Conservation (phyloP, 1,140 invertebrate species). For the Drosophila pectinifera region DNA sequence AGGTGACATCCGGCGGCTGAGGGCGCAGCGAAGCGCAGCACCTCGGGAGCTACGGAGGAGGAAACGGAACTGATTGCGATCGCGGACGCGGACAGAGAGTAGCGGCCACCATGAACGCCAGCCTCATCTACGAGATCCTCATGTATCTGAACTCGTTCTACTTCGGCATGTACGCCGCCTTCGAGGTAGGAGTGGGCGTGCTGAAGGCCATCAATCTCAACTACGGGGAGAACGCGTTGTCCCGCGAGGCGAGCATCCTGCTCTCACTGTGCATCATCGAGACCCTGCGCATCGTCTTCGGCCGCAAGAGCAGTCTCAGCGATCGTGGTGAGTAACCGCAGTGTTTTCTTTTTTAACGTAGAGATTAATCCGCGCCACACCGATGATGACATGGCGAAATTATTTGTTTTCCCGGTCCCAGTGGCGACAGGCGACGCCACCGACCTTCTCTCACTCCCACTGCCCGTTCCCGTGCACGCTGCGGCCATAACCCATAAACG, state of each 20-base stretch:
- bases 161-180: slow-evolving; percentile 92
- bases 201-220: slow-evolving; percentile 91
- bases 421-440: slow-evolving; percentile 23
- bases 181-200: slow-evolving; percentile 90
- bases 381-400: slow-evolving; percentile 69
- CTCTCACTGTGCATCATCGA: slow-evolving; percentile 91
- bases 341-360: background rate
- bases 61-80: slow-evolving; percentile 10
- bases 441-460: background rate
- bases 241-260: slow-evolving; percentile 91
- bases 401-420: slow-evolving; percentile 46
- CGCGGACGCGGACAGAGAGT: slow-evolving; percentile 15
- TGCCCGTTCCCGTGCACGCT: background rate
- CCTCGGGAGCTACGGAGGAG: slow-evolving; percentile 20
- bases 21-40: slow-evolving; percentile 37
- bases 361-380: slow-evolving; percentile 13
- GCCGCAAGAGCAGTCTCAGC: slow-evolving; percentile 94
- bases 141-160: slow-evolving; percentile 94
- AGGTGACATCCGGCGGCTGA: slow-evolving; percentile 58
- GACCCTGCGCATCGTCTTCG: slow-evolving; percentile 91
- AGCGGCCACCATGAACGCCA: slow-evolving; percentile 86
- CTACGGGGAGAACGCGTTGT: slow-evolving; percentile 89
- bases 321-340: slow-evolving; percentile 88
- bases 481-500: slow-evolving; percentile 46
- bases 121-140: slow-evolving; percentile 92